Evolutionary conservation across 2,888 invertebrate species (phyloP), one percentile per base, ranked within the genome.

Genomic region (Mantis religiosa): DNA sequence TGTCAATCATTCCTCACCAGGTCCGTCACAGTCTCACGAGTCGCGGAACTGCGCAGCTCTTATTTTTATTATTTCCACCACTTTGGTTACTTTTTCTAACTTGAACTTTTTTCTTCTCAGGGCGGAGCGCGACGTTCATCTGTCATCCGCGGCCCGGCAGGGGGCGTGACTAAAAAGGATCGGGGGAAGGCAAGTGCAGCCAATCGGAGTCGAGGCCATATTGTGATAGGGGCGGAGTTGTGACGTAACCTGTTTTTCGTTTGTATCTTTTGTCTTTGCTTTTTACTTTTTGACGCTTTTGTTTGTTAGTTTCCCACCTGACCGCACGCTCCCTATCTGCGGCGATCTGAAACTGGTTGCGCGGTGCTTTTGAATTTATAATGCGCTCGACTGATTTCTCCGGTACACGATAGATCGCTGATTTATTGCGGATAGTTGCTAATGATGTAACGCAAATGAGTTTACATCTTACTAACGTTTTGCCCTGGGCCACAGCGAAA

Each of bases 131-230:
- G 84, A 86, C 82, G 88, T 89, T 89, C 90, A 90, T 90, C 90
- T 88, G 89, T 90, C 90, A 90, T 90, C 90, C 82, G 88, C 34
- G 30, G 86, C 89, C 82, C 87, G 89, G 87, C 89, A 85, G 88
- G 87, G 90, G 90, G 90, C 90, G 90, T 89, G 89, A 88, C 90
- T 85, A 82, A 87, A 85, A 47, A 47, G 87, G 84, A 34, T 41
- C 86, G 27, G 41, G 83, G 84, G 83, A 83, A 82, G 87, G 89
- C 84, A 34, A 84, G 84, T 30, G 47, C 84, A 84, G 82, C 90
- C 90, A 90, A 90, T 90, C 89, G 85, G 89, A 88, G 85, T 85
- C 87, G 89, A 90, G 90, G 90, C 90, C 90, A 90, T 90, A 90
- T 90, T 90, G 90, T 89, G 88, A 89, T 87, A 85, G 86, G 89